These are phyloP conservation scores for Eudasyphora cyanicolor DNA, from an alignment of 2,888 invertebrate species.

Conservation along the genomic window DNA sequence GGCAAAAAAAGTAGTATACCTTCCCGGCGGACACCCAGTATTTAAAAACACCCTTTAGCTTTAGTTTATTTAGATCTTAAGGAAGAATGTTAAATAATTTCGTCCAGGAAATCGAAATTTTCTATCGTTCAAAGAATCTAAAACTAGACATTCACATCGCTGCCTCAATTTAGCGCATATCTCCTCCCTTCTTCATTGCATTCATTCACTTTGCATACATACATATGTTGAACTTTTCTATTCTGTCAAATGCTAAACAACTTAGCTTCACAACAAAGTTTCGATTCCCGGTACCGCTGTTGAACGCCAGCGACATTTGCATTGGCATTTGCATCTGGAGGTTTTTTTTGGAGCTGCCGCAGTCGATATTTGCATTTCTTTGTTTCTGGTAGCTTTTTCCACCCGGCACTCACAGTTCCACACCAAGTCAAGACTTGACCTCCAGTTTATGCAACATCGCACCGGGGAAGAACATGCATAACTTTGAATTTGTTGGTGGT, in stretches of 20 bases:
- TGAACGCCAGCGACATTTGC: constrained; percentile 30
- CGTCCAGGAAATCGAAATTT: too few species aligned
- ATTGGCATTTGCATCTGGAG: constrained; percentile 42
- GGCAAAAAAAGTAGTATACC: too few species aligned
- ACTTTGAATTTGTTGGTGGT: constrained; percentile 21
- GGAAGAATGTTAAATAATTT: too few species aligned
- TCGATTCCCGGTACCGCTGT: not conserved
- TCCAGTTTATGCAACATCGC: not conserved
- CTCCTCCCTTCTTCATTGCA: not conserved
- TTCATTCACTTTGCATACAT: not conserved
- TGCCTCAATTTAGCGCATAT: too few species aligned
- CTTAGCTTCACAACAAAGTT: constrained; percentile 2
- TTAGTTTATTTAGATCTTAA: too few species aligned
- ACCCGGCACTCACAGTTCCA: not conserved
- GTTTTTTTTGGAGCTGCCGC: too few species aligned
- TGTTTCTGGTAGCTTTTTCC: not conserved
- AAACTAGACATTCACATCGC: too few species aligned
- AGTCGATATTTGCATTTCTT: constrained; percentile 42
- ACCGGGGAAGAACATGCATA: constrained; percentile 30
- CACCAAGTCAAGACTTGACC: not conserved
- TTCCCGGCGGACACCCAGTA: too few species aligned
- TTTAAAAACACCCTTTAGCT: too few species aligned
- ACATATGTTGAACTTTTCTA: constrained; percentile 1
- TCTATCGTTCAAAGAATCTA: too few species aligned
- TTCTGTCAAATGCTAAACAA: constrained; percentile 15